These are phyloP conservation scores for Eristalis intricaria DNA, from an alignment of 2,888 invertebrate species.

Conservation along the genomic window DNA sequence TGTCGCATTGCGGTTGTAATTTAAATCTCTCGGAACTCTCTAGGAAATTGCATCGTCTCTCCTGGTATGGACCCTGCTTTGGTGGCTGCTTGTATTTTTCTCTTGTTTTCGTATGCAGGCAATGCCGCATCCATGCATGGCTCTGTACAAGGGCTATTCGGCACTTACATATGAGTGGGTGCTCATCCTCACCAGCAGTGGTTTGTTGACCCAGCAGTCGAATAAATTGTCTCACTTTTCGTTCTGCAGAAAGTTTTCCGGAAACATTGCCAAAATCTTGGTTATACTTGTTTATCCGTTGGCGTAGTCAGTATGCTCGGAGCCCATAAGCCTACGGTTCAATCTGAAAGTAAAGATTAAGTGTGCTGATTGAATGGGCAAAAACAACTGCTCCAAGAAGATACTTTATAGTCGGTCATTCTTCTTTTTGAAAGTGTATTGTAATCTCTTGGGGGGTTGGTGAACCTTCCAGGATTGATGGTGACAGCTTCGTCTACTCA, in stretches of 20 bases:
- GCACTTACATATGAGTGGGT: constrained; percentile 58
- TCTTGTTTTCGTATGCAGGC: constrained; percentile 41
- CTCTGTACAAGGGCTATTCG: not conserved
- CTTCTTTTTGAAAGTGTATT: constrained; percentile 28
- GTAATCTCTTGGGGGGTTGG: constrained; percentile 25
- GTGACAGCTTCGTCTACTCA: constrained; percentile 17
- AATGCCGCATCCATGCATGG: constrained; percentile 60
- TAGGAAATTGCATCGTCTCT: constrained; percentile 62
- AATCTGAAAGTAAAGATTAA: constrained; percentile 55
- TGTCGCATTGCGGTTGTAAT: constrained; percentile 74
- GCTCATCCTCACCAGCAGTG: constrained; percentile 33
- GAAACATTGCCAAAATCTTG: constrained; percentile 54
- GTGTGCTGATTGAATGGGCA: constrained; percentile 52
- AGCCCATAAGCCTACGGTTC: constrained; percentile 43
- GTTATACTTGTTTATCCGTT: constrained; percentile 36
- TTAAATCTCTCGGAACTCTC: constrained; percentile 67
- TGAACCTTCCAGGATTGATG: not conserved
- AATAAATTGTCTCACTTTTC: constrained; percentile 50
- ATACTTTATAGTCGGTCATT: constrained; percentile 45
- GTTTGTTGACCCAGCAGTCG: constrained; percentile 47
- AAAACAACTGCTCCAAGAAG: constrained; percentile 43
- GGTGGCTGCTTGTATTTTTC: constrained; percentile 48
- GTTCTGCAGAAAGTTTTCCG: constrained; percentile 28
- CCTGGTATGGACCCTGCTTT: not conserved
- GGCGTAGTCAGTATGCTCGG: constrained; percentile 10